These are phyloP conservation scores for Hydractinia symbiolongicarpus DNA, from an alignment of 30 jellyfish, hydroid and myxozoan genomes.

Conservation along the genomic window DNA sequence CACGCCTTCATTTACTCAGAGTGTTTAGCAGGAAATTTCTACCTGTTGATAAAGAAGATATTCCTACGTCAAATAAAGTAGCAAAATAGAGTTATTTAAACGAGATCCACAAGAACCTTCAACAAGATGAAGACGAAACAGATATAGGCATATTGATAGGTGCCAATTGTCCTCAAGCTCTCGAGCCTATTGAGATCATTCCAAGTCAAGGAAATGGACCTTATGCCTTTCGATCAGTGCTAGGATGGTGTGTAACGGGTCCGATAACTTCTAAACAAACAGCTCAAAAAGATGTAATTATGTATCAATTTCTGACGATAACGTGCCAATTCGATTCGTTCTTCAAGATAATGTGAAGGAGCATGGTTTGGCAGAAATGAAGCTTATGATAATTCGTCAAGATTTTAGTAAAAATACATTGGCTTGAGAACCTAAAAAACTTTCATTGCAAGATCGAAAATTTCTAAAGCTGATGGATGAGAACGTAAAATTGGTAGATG, in stretches of 20 bases:
- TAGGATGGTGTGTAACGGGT: no score
- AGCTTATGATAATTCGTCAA: background rate
- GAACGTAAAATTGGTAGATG: conserved; percentile 18
- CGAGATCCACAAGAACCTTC: no score
- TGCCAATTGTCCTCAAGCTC: conserved; percentile 19
- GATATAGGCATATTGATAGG: background rate
- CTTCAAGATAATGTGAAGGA: conserved; percentile 1
- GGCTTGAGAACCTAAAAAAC: conserved; percentile 14
- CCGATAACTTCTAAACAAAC: background rate
- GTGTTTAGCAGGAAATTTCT: no score
- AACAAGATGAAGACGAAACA: no score
- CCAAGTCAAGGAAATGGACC: conserved; percentile 25
- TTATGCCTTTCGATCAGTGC: background rate
- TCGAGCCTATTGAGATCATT: conserved; percentile 3
- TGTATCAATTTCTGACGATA: background rate
- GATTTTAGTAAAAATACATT: background rate
- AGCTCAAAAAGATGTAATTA: background rate
- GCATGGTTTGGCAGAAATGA: conserved; percentile 2
- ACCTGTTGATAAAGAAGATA: no score
- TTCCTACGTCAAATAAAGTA: no score
- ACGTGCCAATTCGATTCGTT: background rate
- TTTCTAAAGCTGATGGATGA: conserved; percentile 32
- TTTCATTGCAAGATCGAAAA: conserved; percentile 15
- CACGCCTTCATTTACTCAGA: no score
- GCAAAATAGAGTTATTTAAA: no score